A percentile compares a stretch with the other conserved stretches of the same genome.
Conservation (phyloP, 2,888 invertebrate genomes). For the Euproctis similis region DNA sequence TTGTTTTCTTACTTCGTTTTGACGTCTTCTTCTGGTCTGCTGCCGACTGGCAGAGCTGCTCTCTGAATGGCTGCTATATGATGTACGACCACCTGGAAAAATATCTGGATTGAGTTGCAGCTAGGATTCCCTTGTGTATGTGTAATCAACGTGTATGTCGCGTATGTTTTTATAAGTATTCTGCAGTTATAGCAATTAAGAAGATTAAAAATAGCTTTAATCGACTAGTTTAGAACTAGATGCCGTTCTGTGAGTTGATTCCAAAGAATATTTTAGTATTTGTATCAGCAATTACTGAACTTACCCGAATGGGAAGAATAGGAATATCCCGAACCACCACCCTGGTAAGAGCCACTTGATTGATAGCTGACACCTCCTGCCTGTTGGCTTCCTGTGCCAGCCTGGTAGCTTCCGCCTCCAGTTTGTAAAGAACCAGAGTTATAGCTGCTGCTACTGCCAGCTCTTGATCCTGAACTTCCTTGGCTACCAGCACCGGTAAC, state of each 20-base stretch:
- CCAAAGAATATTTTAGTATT: too few relatives aligned
- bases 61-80: slow-evolving; percentile 36
- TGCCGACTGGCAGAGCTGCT: slow-evolving; percentile 38
- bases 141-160: too few relatives aligned
- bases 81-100: slow-evolving; percentile 40
- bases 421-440: slow-evolving; percentile 23
- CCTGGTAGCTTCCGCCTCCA: slow-evolving; percentile 6
- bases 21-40: slow-evolving; percentile 46
- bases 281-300: too few relatives aligned
- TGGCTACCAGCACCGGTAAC: slow-evolving; percentile 35
- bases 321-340: slow-evolving; percentile 40
- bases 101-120: slow-evolving; percentile 2
- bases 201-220: too few relatives aligned
- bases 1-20: slow-evolving; percentile 40
- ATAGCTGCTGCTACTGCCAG: slow-evolving; percentile 16
- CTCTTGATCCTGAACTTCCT: slow-evolving; percentile 9
- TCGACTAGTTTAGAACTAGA: too few relatives aligned
- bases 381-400: slow-evolving; percentile 16
- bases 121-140: neutral
- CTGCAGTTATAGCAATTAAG: too few relatives aligned
- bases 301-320: slow-evolving; percentile 57
- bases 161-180: too few relatives aligned
- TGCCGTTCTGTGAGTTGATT: too few relatives aligned
- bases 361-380: slow-evolving; percentile 5
- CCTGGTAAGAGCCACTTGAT: slow-evolving; percentile 18